These are phyloP conservation scores for Argyra leucocephala DNA, from an alignment of 2,888 invertebrate genomes.

Conservation along the genomic window DNA sequence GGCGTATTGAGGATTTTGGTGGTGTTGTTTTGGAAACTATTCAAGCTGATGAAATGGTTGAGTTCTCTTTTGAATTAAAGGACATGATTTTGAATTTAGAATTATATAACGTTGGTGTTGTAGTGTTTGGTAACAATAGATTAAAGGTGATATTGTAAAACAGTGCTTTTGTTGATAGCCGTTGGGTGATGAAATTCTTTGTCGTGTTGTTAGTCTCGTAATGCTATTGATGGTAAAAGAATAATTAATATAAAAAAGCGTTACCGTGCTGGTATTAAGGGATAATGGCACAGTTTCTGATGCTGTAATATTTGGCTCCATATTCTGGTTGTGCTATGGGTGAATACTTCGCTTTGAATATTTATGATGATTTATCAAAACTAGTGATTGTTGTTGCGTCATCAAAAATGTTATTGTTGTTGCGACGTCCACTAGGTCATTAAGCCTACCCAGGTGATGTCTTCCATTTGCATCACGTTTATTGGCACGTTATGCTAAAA, in stretches of 20 bases:
- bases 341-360: constrained; percentile 97
- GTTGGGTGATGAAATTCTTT: constrained; percentile 86
- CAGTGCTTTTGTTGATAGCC: constrained; percentile 98
- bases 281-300: constrained; percentile 99
- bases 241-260: constrained; percentile 65
- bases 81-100: constrained; percentile 99
- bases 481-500: constrained; percentile 97
- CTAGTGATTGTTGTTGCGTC: constrained; percentile 99
- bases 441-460: constrained; percentile 99
- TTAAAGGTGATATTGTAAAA: constrained; percentile 96
- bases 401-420: constrained; percentile 97
- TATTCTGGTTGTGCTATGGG: constrained; percentile 99
- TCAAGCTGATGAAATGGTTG: constrained; percentile 99
- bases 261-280: constrained; percentile 78
- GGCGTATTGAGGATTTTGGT: constrained; percentile 97
- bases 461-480: constrained; percentile 99
- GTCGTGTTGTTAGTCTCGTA: constrained; percentile 97
- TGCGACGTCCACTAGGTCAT: constrained; percentile 99
- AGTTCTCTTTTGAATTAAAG: constrained; percentile 97
- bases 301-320: constrained; percentile 96
- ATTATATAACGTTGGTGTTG: constrained; percentile 98
- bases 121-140: constrained; percentile 99
- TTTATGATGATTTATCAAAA: constrained; percentile 99
- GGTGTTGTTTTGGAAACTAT: constrained; percentile 99
- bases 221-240: constrained; percentile 80